Percentiles rank a stretch among this genome's conserved stretches.
These are phyloP conservation scores for Falco novaeseelandiae DNA, from an alignment of 2,797 vertebrate species.

Conservation along the genomic window DNA sequence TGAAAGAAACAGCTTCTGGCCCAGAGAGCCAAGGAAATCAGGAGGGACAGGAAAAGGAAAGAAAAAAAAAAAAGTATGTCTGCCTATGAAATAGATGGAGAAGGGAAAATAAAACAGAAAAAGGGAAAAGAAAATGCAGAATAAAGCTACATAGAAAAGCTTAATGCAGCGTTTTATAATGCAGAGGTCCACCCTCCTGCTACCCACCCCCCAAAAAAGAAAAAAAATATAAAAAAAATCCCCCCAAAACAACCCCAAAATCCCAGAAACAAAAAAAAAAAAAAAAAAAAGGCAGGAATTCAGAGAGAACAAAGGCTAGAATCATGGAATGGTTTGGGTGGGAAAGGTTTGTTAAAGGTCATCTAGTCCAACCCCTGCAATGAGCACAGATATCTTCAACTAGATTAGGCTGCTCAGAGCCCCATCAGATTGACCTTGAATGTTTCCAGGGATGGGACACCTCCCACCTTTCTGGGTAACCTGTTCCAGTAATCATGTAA, in stretches of 20 bases:
- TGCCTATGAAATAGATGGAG: not conserved
- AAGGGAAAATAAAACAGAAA: not conserved
- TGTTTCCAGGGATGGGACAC: not conserved
- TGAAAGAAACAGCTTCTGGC: not conserved
- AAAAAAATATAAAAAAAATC: no score
- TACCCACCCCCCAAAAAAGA: no score
- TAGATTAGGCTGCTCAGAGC: not conserved
- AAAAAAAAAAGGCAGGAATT: not conserved
- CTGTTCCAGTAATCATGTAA: not conserved
- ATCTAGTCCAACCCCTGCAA: not conserved
- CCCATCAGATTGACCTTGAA: not conserved
- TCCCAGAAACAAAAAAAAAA: not conserved
- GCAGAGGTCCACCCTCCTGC: no score
- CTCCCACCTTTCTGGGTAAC: not conserved
- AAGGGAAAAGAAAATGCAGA: not conserved
- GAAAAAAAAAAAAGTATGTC: not conserved
- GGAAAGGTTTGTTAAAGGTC: not conserved
- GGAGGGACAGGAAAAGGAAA: not conserved
- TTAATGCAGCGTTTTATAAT: not conserved
- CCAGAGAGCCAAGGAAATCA: not conserved
- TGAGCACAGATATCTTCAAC: not conserved
- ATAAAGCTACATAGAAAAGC: not conserved
- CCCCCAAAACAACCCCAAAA: not conserved
- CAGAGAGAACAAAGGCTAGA: not conserved
- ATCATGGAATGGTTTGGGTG: not conserved